Evolutionary conservation across 2,797 vertebrate genomes (phyloP).

Genomic region (Lepus oiostolus): DNA sequence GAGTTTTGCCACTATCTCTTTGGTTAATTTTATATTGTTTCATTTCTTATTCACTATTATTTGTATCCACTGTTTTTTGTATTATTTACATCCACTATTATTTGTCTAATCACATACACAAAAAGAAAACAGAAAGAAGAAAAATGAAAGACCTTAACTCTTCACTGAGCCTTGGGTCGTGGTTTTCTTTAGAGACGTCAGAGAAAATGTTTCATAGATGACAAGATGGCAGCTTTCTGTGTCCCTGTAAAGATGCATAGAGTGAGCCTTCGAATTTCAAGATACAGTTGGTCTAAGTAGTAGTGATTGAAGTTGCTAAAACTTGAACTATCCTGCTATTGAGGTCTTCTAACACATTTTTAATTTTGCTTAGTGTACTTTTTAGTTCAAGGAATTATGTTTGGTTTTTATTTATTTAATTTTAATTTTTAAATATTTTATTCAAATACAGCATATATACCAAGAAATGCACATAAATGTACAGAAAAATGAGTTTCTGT

Average conservation of each 20-base stretch:
- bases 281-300: neutral
- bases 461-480: too few relatives aligned
- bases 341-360: neutral
- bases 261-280: neutral
- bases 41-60: too few relatives aligned
- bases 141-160: neutral
- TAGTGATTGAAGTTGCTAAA: neutral
- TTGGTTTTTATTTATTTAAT: too few relatives aligned
- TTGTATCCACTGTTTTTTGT: neutral
- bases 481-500: too few relatives aligned
- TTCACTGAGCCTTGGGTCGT: neutral
- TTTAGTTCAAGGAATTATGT: too few relatives aligned
- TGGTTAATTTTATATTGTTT: neutral
- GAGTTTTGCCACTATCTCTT: neutral
- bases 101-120: neutral
- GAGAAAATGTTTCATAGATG: neutral
- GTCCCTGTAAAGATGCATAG: neutral
- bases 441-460: too few relatives aligned
- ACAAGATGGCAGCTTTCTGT: neutral
- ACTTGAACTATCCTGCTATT: neutral
- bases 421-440: too few relatives aligned
- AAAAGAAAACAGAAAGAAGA: neutral
- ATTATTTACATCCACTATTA: too few relatives aligned
- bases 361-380: neutral
- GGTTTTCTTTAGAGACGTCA: neutral